Evolutionary conservation across 1,140 invertebrate species (phyloP), one percentile per base, ranked within the genome.

Genomic region (Lethrus apterus): DNA sequence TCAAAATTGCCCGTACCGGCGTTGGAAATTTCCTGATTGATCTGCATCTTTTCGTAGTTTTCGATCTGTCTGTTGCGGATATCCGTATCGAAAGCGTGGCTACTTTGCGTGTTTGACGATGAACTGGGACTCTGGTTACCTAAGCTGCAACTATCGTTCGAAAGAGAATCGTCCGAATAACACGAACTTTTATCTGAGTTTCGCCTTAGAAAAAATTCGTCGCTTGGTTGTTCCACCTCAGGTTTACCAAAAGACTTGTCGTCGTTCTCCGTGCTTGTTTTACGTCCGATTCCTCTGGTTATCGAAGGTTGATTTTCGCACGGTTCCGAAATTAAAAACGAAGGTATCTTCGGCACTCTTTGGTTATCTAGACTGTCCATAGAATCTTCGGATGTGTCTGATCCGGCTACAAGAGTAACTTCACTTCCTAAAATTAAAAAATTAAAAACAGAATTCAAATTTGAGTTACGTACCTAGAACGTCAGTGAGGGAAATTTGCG

Each of bases 401-500:
- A 81, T 3, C 80, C 78, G 2, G 81, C 81, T 1, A 86, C 77
- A 24, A 89, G 63, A 0, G 84, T 86, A 1, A 87, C 79, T 65
- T 88, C 85, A 14, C 82, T 85, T n/a, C 62, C 61, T 62, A 26
- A 21, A 53, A 48, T 1, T 23, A 14, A 40, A 23, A 26, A 7
- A 7, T 26, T 26, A 26, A 26, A n/a, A 26, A n/a, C 7, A 26
- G n/a, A 26, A 26, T 26, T 34, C 11, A 34, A 34, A 14, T 17
- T 34, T 43, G 40, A 35, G n/a, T 34, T 19, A 43, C 52, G 48
- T 46, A 59, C 86, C 87, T 23, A 85, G 70, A 46, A 89, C 88
- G 64, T 94, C 91, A 0, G 90, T 93, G 3, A 93, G 76, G 54
- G 86, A 91, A 51, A 94, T 94, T 67, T 92, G 89, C 0, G 91